Percentiles rank a stretch among this genome's conserved stretches.
phyloP scores from a whole-genome alignment of 2,113 vertebrate species.

The Beaufortia kweichowensis region DNA sequence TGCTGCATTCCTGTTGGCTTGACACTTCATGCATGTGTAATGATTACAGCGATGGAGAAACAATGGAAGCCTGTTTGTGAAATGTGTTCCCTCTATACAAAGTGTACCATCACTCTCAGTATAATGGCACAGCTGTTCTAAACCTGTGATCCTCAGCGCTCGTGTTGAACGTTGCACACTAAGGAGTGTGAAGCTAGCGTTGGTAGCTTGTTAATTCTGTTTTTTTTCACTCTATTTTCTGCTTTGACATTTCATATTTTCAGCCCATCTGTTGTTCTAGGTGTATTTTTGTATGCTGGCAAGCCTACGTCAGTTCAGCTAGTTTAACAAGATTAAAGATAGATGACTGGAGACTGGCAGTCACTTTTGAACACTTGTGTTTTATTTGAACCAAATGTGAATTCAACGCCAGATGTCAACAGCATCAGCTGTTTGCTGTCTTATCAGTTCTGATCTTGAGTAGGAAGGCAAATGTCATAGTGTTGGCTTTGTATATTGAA shows the following conservation, averaged over 20 bases:
- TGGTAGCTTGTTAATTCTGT: conserved; percentile 1
- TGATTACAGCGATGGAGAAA: conserved; percentile 34
- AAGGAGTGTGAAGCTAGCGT: not conserved
- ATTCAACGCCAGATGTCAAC: not conserved
- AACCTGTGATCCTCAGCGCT: conserved; percentile 16
- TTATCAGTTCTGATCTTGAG: conserved; percentile 5
- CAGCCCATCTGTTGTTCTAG: conserved; percentile 2
- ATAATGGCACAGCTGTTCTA: conserved; percentile 49
- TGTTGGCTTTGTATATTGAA: not conserved
- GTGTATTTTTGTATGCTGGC: not conserved
- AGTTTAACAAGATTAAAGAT: conserved; percentile 16
- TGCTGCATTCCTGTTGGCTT: conserved; percentile 7
- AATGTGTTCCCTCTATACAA: conserved; percentile 33
- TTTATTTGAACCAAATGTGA: conserved; percentile 10
- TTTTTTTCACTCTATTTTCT: conserved; percentile 13
- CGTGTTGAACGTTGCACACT: conserved; percentile 1
- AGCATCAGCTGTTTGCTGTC: conserved; percentile 36
- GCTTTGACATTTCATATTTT: conserved; percentile 9
- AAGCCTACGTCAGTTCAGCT: not conserved
- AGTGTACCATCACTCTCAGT: conserved; percentile 39
- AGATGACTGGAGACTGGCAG: not conserved
- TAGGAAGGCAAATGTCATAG: conserved; percentile 27
- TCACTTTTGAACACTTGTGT: not conserved
- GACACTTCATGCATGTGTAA: conserved; percentile 31
- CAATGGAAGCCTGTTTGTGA: conserved; percentile 44